Base-by-base conservation (phyloP, 2,113 vertebrate genomes). In the Anthoscopus minutus region DNA sequence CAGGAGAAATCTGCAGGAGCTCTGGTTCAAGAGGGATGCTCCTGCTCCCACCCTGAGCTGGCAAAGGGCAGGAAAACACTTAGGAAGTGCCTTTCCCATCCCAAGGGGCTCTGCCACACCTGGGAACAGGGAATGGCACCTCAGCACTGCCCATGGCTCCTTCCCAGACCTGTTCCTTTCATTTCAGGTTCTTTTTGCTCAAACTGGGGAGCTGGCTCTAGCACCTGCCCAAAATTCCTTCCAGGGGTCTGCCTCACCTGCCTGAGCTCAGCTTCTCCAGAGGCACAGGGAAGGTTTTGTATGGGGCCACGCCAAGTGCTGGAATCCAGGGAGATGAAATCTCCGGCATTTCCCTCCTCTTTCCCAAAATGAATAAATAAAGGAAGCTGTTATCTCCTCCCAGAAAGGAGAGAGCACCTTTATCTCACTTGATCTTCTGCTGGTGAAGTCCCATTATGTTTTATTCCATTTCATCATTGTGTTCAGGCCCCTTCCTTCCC, bases 361-460 rank as follows among this genome's bases (percentile, higher is more conserved):
- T 30, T 23, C 45, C 7, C 22, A 16, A 74, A 94, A 54, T 8
- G 86, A 78, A 66, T 50, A 67, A 78, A 83, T 27, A 86, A 72
- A 48, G 15, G 37, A 9, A 33, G 11, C 33, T 1, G 16, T 56
- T 94, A 61, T 82, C 87, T 53, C 25, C 31, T 72, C 40, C 23
- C 15, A 18, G 4, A 38, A 62, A 72, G 57, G 67, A 80, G 71
- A 33, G 62, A 57, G 62, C 35, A 31, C 35, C 31, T 80, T 93
- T 89, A 86, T 94, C 90, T 92, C 71, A 15, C 71, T 92, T 72
- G 28, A 86, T 90, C 79, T 82, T 20, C 70, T 58, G 48, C 80
- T 81, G 67, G 22, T n/a, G 62, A 88, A 90, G 64, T 58, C 72
- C 66, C 47, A 50, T 83, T 83, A 73, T 30, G 31, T 69, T 92